A percentile compares a stretch with the other conserved stretches of the same genome.
Conservation (phyloP, 2,888 invertebrate genomes). For the Drosophila stalkeri region DNA sequence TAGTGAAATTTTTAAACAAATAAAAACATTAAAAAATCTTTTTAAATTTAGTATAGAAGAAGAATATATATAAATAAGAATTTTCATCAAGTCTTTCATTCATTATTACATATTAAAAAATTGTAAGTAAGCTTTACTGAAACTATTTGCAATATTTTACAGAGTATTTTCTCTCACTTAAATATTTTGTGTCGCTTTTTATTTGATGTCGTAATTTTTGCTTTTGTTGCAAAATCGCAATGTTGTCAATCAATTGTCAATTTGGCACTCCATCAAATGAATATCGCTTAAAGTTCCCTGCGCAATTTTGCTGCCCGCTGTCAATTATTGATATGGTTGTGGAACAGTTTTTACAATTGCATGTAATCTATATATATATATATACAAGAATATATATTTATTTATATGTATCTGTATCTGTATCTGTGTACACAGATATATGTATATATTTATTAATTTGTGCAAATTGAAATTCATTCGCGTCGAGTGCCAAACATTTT, state of each 20-base stretch:
- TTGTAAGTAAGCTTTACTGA: too few relatives aligned
- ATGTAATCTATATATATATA: constrained; percentile 12
- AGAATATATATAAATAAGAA: too few relatives aligned
- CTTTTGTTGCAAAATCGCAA: constrained; percentile 45
- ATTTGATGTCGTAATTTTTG: constrained; percentile 20
- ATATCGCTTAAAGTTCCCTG: constrained; percentile 32
- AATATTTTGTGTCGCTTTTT: neutral
- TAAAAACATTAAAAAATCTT: too few relatives aligned
- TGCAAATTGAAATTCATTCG: constrained; percentile 72
- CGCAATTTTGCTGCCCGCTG: constrained; percentile 22
- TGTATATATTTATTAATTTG: constrained; percentile 50
- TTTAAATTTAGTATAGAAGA: too few relatives aligned
- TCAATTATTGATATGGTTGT: constrained; percentile 41
- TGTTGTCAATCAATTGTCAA: constrained; percentile 77
- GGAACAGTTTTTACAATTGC: constrained; percentile 21
- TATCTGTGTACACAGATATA: constrained; percentile 6
- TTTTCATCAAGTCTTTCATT: too few relatives aligned
- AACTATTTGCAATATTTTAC: neutral
- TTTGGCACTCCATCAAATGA: constrained; percentile 71
- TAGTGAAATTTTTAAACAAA: too few relatives aligned
- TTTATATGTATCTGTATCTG: neutral
- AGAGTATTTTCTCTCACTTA: neutral
- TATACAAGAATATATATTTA: neutral
- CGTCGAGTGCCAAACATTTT: constrained; percentile 61
- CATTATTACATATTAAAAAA: too few relatives aligned